Evolutionary conservation across 2,888 invertebrate species (phyloP), one percentile per base, ranked within the genome.

Genomic region (Apocheima hispidaria): DNA sequence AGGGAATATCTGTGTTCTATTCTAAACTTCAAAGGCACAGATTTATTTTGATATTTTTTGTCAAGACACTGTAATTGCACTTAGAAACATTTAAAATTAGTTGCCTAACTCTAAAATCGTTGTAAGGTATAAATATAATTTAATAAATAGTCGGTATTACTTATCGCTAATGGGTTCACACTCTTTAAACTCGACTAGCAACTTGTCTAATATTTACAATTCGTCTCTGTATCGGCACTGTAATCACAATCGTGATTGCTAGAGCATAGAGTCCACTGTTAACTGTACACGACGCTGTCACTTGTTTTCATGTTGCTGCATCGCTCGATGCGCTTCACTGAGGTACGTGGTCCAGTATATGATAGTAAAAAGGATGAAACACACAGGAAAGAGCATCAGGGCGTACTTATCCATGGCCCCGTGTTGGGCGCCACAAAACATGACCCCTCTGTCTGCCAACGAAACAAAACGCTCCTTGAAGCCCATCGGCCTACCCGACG

Each of bases 281-380:
- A 60, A 65, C 43, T 62, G 64, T 55, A 58, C 56, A 44, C 20
- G 55, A 68, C 73, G 71, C 79, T 75, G 72, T 81, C 77, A 84
- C 73, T 82, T 78, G 67, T 72, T 18, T 38, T 52, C 58, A 26
- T 59, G 40, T 33, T 50, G 12, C 26, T 41, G 78, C 74, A 78
- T 76, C 63, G 79, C 82, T 60, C 82, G 81, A 69, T 89, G 81
- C 28, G 94, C 94, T 77, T 94, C 94, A 82, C 89, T 94, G 59
- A 94, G 87, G 79, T 95, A 95, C 59, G 94, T 92, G 67, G 94
- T 93, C 94, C 94, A 95, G 79, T 94, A 95, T 63, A 93, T 92
- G 62, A 93, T 79, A 41, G 94, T 88, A 75, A 95, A 95, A 3
- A 94, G 86, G 33, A 92, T 67, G 82, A 94, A 94, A 77, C 94